Conservation (phyloP, 2,888 invertebrate genomes). For the Herminia tarsipennalis region DNA sequence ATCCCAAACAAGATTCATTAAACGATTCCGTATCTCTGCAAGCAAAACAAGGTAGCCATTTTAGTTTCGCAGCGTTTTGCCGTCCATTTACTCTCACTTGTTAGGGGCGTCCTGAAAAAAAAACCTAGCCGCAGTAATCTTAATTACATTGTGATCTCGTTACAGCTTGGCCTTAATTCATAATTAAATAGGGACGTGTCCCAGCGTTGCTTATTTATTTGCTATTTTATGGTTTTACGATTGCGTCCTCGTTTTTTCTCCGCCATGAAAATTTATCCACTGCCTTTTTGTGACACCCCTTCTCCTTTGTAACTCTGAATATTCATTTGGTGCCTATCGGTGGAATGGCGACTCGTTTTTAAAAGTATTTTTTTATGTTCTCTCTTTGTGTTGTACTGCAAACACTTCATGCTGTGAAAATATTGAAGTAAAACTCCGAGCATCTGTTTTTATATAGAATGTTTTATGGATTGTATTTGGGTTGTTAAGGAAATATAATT, state of each 20-base stretch:
- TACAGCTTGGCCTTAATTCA: constrained; percentile 81
- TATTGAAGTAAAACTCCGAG: constrained; percentile 58
- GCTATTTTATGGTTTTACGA: constrained; percentile 79
- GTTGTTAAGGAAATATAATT: constrained; percentile 6
- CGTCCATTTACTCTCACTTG: constrained; percentile 74
- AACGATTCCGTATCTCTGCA: constrained; percentile 35
- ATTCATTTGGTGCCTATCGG: constrained; percentile 82
- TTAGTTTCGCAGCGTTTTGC: constrained; percentile 64
- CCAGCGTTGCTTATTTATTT: constrained; percentile 78
- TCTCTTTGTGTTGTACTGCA: constrained; percentile 63
- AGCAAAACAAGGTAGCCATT: constrained; percentile 56
- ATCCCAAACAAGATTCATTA: constrained; percentile 31
- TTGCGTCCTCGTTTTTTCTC: constrained; percentile 63
- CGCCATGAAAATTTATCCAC: constrained; percentile 66
- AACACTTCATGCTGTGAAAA: constrained; percentile 66
- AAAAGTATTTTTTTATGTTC: constrained; percentile 71
- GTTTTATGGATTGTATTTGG: constrained; percentile 34
- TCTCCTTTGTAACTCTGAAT: constrained; percentile 77
- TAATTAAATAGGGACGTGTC: constrained; percentile 83
- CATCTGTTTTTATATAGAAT: constrained; percentile 49
- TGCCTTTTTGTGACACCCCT: constrained; percentile 74
- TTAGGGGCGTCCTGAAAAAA: constrained; percentile 66
- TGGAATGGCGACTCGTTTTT: constrained; percentile 75
- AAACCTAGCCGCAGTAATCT: constrained; percentile 81
- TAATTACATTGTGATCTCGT: constrained; percentile 85